Percentiles rank a stretch among this genome's conserved stretches.
Conservation (phyloP, 1,140 invertebrate species). For the Melanaphis sacchari region DNA sequence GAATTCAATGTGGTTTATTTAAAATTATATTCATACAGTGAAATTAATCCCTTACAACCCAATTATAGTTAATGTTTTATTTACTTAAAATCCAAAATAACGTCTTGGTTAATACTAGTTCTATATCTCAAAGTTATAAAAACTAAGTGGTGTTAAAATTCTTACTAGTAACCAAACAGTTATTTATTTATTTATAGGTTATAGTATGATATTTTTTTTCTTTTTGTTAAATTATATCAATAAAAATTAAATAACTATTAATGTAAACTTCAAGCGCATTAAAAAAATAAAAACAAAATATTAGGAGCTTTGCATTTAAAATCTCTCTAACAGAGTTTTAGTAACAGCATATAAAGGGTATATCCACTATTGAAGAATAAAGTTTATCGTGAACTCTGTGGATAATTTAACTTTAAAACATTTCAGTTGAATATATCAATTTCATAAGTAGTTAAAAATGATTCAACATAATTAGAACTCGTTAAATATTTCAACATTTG, state of each 20-base stretch:
- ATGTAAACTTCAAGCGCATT: background rate
- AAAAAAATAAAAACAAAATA: background rate
- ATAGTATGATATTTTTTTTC: background rate
- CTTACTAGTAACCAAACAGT: background rate
- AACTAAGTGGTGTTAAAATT: background rate
- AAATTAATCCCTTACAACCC: background rate
- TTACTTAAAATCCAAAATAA: background rate
- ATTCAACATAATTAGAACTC: background rate
- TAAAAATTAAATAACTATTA: background rate
- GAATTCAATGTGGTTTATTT: background rate
- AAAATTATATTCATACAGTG: background rate
- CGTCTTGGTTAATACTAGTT: background rate
- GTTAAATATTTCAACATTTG: background rate
- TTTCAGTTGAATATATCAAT: background rate
- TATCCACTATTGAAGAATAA: background rate
- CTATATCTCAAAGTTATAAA: background rate
- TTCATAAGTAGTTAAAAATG: background rate
- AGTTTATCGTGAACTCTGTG: background rate
- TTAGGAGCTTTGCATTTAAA: background rate
- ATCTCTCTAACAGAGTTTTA: background rate
- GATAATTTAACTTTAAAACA: constrained; percentile 5
- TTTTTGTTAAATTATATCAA: background rate
- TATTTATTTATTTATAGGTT: background rate
- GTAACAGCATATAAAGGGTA: background rate
- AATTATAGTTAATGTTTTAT: constrained; percentile 6